These are phyloP conservation scores for Podargus strigoides DNA, from an alignment of 2,797 vertebrate species.

Conservation along the genomic window DNA sequence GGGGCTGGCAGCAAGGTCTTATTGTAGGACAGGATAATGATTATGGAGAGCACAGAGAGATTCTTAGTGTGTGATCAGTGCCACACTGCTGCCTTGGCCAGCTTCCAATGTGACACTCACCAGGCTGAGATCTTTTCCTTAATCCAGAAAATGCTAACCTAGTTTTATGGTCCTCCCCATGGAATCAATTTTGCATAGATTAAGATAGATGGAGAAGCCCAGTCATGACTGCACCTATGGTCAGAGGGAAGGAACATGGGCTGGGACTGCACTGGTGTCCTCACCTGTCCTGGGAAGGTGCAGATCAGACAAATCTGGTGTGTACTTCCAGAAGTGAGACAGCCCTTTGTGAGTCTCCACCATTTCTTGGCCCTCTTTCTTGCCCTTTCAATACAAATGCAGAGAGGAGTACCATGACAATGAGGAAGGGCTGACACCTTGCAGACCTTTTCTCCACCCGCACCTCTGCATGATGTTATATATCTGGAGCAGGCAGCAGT, in stretches of 20 bases:
- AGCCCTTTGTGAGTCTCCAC: background rate
- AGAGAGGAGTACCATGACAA: background rate
- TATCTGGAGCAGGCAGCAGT: background rate
- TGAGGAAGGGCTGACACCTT: background rate
- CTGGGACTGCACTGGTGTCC: background rate
- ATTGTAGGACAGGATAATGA: background rate
- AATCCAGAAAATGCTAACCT: background rate
- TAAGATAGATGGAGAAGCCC: background rate
- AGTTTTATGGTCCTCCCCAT: background rate
- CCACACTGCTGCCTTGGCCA: background rate
- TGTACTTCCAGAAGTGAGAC: background rate
- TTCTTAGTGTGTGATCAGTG: background rate
- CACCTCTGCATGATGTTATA: background rate
- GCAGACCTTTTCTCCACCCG: background rate
- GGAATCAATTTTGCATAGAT: background rate
- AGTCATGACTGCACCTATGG: background rate
- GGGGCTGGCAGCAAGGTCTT: background rate
- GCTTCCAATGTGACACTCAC: background rate
- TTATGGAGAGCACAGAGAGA: background rate
- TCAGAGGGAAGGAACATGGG: background rate
- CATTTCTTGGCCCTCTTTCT: background rate
- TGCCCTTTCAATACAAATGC: background rate
- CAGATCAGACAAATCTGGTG: background rate
- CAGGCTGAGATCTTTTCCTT: background rate
- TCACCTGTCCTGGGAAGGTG: background rate